A percentile compares a stretch with the other conserved stretches of the same genome.
Conservation (phyloP, 1,140 invertebrate species). For the Drosophila sproati region DNA sequence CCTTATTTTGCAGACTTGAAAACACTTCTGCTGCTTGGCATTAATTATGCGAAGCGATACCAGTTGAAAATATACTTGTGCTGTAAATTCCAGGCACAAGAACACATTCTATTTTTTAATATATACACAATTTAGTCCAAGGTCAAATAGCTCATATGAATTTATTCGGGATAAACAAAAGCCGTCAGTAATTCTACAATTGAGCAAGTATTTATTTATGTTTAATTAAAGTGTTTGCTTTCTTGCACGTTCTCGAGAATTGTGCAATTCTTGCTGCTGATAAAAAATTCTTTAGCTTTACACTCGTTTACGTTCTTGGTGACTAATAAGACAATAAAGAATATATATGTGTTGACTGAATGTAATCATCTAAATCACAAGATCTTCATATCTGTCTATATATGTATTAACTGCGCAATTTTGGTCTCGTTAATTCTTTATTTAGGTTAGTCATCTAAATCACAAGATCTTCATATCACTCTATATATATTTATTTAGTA, state of each 20-base stretch:
- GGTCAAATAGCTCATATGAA: slow-evolving; percentile 5
- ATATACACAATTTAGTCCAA: slow-evolving; percentile 20
- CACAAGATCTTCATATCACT: neutral
- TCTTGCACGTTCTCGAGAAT: neutral
- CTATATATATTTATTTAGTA: neutral
- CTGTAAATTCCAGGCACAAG: neutral
- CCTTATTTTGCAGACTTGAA: neutral
- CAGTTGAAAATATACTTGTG: neutral
- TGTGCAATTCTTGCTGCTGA: slow-evolving; percentile 20
- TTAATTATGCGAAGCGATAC: neutral
- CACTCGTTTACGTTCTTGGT: neutral
- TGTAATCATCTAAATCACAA: neutral
- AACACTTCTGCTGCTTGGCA: neutral
- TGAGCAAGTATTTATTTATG: neutral
- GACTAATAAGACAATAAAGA: neutral
- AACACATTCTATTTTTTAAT: slow-evolving; percentile 4
- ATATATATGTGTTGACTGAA: neutral
- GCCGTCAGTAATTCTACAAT: slow-evolving; percentile 5
- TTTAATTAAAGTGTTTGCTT: neutral
- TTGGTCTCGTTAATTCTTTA: neutral
- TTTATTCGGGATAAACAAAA: slow-evolving; percentile 8
- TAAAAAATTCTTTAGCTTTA: slow-evolving; percentile 18
- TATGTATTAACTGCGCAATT: neutral
- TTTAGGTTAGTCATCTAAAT: neutral
- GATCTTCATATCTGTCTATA: neutral